Evolutionary conservation across 2,888 invertebrate species (phyloP).

Genomic region (Coremacera marginata): DNA sequence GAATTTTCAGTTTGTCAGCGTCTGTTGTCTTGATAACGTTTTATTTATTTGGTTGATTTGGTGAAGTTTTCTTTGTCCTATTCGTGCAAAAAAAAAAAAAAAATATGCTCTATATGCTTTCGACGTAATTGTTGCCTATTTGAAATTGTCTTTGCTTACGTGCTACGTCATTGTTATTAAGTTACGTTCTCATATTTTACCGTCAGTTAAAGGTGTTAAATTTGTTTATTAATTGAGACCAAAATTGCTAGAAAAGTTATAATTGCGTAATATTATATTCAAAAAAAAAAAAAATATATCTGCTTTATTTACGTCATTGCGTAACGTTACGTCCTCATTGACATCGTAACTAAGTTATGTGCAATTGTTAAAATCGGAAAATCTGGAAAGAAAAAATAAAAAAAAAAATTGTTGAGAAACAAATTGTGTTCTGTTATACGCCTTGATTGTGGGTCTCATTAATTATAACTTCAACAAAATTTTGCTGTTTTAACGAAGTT

Average conservation of each 20-base stretch:
- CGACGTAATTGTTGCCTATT: constrained; percentile 29
- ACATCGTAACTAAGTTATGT: neutral
- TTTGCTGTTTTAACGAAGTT: neutral
- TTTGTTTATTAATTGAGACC: too few relatives aligned
- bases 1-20: constrained; percentile 66
- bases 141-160: constrained; percentile 39
- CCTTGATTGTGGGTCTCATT: constrained; percentile 13
- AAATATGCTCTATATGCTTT: constrained; percentile 32
- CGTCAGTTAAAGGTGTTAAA: too few relatives aligned
- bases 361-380: neutral
- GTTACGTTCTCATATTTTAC: neutral
- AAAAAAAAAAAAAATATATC: too few relatives aligned
- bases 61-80: constrained; percentile 44
- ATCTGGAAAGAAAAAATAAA: neutral
- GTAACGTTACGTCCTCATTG: constrained; percentile 23
- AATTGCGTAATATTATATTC: constrained; percentile 43
- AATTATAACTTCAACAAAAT: constrained; percentile 9
- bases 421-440: constrained; percentile 1
- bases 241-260: neutral
- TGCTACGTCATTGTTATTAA: constrained; percentile 41
- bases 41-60: constrained; percentile 42
- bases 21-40: constrained; percentile 69
- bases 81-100: constrained; percentile 43
- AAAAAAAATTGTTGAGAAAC: neutral
- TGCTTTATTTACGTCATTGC: constrained; percentile 53